A percentile compares a stretch with the other conserved stretches of the same genome.
phyloP scores from a whole-genome alignment of 2,888 invertebrate species.

The Leptinotarsa juncta region DNA sequence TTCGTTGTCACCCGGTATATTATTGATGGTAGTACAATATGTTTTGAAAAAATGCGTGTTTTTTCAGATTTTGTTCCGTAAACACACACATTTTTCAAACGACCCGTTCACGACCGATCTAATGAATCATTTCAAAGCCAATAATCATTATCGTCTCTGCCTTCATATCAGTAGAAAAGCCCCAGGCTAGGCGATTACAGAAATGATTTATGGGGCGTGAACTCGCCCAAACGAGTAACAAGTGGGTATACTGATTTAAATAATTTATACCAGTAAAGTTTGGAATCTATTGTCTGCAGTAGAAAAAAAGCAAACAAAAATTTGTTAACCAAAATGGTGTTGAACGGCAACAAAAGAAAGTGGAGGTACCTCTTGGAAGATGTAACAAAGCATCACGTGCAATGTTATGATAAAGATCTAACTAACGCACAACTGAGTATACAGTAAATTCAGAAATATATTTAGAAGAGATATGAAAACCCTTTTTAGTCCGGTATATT shows the following conservation, averaged over 20 bases:
- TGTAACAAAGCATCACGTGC: neutral
- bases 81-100: neutral
- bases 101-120: neutral
- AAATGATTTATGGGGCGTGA: conserved; percentile 1
- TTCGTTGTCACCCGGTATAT: no score
- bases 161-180: neutral
- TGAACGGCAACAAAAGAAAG: neutral
- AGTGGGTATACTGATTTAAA: neutral
- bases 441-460: no score
- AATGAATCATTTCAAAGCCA: neutral
- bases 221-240: neutral
- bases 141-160: neutral
- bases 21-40: no score
- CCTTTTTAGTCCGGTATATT: no score
- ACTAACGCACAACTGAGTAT: no score
- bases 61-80: no score
- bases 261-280: neutral
- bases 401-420: neutral
- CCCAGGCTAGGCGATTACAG: conserved; percentile 2
- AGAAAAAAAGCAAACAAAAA: neutral
- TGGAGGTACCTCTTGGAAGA: neutral
- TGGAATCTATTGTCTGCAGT: neutral
- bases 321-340: neutral
- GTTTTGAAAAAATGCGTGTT: no score
- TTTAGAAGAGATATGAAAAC: no score